Evolutionary conservation across 2,888 invertebrate species (phyloP), one percentile per base, ranked within the genome.

Genomic region (Iphiclides podalirius): DNA sequence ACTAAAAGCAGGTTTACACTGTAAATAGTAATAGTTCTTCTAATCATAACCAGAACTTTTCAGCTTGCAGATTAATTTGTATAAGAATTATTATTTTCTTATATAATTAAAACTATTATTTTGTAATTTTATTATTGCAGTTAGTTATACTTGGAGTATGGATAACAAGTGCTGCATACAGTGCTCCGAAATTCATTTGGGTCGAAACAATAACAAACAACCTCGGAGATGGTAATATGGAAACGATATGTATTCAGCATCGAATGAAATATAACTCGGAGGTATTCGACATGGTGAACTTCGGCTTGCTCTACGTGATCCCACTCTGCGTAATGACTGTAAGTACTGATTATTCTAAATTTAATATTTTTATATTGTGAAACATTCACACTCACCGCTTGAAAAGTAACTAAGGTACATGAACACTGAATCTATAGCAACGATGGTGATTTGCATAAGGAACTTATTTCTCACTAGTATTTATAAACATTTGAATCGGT

Each of bases 251-350:
- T 74, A 92, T 94, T 41, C 89, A 93, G 4, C 93, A 94, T 66
- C 90, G 94, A 3, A 91, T 92, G 75, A 93, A 94, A 76, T 95
- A 93, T 77, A 93, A 95, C 72, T 94, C 94, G 0, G 92, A 94
- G 67, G 72, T 94, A 33, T 92, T 95, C 71, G 95, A 95, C 71
- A 92, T 94, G 78, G 92, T 94, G 57, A 96, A 95, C 80, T 94
- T 97, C 65, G 92, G 94, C 4, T 89, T 96, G 6, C 92, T 96
- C 53, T 97, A 96, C 77, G 90, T 95, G 34, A 89, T 95, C 31
- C 97, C 97, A 0, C 81, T 97, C 42, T 85, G 92, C 41, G 92
- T 96, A 16, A 96, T 97, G 92, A 92, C 92, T 85, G 93, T 93
- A 70, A 90, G 92, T 82, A 45, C 6, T 35, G 13, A n/a, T n/a